phyloP scores from a whole-genome alignment of 2,888 invertebrate species.

The Falcaria lacertinaria region DNA sequence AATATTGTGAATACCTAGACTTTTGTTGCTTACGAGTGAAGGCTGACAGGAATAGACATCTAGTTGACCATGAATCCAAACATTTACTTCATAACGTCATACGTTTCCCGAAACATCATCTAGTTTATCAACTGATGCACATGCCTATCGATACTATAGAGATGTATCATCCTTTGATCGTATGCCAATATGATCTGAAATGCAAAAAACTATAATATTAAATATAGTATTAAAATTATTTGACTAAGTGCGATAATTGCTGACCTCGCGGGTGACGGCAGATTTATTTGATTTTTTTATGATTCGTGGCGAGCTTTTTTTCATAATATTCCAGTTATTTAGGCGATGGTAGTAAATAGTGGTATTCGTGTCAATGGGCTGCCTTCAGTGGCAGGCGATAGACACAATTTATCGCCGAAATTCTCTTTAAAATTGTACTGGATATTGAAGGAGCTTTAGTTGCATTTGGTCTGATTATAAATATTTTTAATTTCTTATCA shows the following conservation, averaged over 20 bases:
- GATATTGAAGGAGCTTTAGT: too few relatives aligned
- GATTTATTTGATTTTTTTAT: neutral
- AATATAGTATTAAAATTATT: neutral
- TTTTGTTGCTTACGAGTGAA: too few relatives aligned
- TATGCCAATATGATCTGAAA: constrained; percentile 16
- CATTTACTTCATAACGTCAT: too few relatives aligned
- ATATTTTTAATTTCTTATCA: too few relatives aligned
- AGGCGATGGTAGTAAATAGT: neutral
- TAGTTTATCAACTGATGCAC: neutral
- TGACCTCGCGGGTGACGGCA: neutral
- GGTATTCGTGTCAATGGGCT: neutral
- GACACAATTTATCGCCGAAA: too few relatives aligned
- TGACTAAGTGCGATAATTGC: neutral
- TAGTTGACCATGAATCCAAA: too few relatives aligned
- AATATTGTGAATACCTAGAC: too few relatives aligned
- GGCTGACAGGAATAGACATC: too few relatives aligned
- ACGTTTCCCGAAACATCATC: constrained; percentile 9
- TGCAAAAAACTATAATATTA: constrained; percentile 2
- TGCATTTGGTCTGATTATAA: too few relatives aligned
- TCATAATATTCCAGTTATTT: neutral
- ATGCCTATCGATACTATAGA: constrained; percentile 7
- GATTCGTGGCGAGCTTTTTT: neutral
- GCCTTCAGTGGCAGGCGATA: too few relatives aligned
- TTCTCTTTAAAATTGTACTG: too few relatives aligned
- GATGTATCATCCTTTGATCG: constrained; percentile 25